Percentiles rank a stretch among this genome's conserved stretches.
Evolutionary conservation across 2,888 invertebrate genomes (phyloP).

Genomic region (Lepidonotus clava): DNA sequence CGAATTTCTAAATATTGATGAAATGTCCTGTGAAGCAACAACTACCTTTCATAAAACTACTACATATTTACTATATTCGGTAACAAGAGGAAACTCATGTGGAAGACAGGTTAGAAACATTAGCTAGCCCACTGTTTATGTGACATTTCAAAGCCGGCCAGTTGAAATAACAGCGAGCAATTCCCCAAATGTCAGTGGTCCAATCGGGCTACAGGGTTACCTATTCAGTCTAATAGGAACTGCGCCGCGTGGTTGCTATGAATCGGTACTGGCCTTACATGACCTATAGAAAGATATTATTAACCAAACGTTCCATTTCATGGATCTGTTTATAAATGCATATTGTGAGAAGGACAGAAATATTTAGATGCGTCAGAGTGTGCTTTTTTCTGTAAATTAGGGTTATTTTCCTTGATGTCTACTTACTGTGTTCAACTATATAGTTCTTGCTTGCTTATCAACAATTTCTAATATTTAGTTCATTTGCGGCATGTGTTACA

Average conservation of each 20-base stretch:
- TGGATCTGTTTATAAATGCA: not conserved
- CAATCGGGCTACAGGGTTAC: not conserved
- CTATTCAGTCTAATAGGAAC: not conserved
- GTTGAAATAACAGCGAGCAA: not conserved
- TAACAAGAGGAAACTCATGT: too few species aligned
- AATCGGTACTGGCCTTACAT: not conserved
- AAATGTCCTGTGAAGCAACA: too few species aligned
- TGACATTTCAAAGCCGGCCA: conserved; percentile 13
- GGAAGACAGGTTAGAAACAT: not conserved
- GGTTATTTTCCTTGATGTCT: too few species aligned
- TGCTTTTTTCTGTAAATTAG: too few species aligned
- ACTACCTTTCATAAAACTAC: too few species aligned
- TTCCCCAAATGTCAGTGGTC: not conserved
- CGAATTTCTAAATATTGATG: too few species aligned
- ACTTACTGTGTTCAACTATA: too few species aligned
- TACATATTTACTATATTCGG: too few species aligned
- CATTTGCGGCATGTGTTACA: not conserved
- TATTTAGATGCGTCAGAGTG: too few species aligned
- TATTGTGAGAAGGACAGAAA: not conserved
- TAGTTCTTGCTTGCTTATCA: too few species aligned
- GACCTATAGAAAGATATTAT: not conserved
- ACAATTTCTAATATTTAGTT: too few species aligned
- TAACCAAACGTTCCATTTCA: not conserved
- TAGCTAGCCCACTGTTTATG: not conserved
- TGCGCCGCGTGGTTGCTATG: too few species aligned